These are phyloP conservation scores for Mormyrus lacerda DNA, from an alignment of 2,113 vertebrate genomes.

Conservation along the genomic window DNA sequence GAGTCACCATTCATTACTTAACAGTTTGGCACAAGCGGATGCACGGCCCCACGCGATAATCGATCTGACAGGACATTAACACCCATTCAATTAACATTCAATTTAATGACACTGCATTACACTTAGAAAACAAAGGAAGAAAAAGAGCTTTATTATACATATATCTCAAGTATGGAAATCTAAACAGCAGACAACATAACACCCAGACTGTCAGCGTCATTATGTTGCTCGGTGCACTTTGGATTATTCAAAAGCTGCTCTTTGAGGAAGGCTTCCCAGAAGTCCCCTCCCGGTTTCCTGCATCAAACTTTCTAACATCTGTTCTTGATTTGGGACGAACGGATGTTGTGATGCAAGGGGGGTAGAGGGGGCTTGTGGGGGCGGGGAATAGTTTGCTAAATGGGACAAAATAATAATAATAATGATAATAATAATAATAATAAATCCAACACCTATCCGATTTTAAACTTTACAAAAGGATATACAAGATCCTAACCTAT, in stretches of 20 bases:
- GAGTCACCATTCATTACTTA: background rate
- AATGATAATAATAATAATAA: background rate
- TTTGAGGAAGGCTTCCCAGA: background rate
- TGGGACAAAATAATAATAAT: background rate
- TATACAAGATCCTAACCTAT: background rate
- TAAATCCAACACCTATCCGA: background rate
- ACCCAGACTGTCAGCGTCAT: background rate
- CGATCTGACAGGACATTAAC: background rate
- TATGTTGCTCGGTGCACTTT: background rate
- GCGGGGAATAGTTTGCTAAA: background rate
- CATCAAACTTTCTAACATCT: conserved; percentile 6
- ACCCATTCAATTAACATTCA: background rate
- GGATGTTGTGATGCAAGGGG: conserved; percentile 4
- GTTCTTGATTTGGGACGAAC: background rate
- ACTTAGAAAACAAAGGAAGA: background rate
- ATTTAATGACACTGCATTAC: background rate
- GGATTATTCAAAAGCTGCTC: background rate
- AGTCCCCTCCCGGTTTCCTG: background rate
- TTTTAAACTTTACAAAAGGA: background rate
- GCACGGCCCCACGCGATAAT: background rate
- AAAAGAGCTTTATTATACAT: background rate
- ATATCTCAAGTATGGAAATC: background rate
- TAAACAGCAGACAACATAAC: background rate
- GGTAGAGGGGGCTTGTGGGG: background rate
- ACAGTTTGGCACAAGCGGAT: background rate